Evolutionary conservation across 2,113 vertebrate genomes (phyloP), one percentile per base, ranked within the genome.

Genomic region (Pyxicephalus adspersus): DNA sequence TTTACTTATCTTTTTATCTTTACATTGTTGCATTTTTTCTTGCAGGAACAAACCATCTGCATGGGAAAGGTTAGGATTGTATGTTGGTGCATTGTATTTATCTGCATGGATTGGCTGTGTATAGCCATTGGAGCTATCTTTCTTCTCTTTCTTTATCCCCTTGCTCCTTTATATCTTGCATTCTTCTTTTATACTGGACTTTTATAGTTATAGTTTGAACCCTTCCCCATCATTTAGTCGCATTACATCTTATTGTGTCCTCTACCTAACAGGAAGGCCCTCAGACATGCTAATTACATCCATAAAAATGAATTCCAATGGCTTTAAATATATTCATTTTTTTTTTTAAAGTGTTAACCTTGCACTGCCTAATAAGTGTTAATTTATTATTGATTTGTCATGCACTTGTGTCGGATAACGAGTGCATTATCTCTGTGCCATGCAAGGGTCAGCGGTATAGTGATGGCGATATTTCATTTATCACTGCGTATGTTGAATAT

Each of bases 341-440:
- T 55, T 26, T 29, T 55, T 25, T 78, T 58, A 55, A 51, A 23
- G 50, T 16, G 67, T 63, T 81, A 81, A 81, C 78, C 68, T 73
- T n/a, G 3, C 6, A n/a, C 15, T 31, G 68, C 79, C 61, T 81
- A 57, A 81, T 81, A 81, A 52, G 79, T 81, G 79, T 81, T 73
- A 81, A 73, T 81, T 81, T 64, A 25, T 64, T 73, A 81, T 81
- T 81, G 79, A 81, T 81, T 54, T 26, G 57, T 63, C 57, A 13
- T 63, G 31, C 67, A 64, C 77, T 63, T 34, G 45, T 73, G 61
- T 68, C 0, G 68, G 20, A 18, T 81, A 64, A 81, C 31, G 68
- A 81, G 57, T 51, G 68, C 79, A 81, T 81, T 81, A 81, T 81
- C 68, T 64, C 34, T 9, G 16, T 34, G 58, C 38, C 18, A 45